A percentile compares a stretch with the other conserved stretches of the same genome.
phyloP scores from a whole-genome alignment of 2,113 vertebrate species.

The Lagopus muta region DNA sequence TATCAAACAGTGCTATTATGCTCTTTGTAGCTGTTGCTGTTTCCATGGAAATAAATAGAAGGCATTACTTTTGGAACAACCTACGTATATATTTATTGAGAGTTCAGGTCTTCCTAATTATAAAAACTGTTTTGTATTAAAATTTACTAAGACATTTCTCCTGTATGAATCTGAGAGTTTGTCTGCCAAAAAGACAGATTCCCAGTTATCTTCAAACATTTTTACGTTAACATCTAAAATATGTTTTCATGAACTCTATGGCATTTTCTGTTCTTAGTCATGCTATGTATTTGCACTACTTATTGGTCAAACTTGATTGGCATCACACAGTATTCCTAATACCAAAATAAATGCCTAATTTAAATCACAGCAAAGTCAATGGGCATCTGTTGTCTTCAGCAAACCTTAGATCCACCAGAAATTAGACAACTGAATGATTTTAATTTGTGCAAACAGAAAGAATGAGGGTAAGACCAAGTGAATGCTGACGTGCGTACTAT shows the following conservation, averaged over 20 bases:
- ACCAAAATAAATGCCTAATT: not conserved
- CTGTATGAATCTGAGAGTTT: not conserved
- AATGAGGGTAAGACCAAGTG: constrained; percentile 13
- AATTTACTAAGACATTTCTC: not conserved
- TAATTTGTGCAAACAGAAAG: not conserved
- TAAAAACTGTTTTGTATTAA: accelerated
- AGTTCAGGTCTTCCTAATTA: not conserved
- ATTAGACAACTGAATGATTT: not conserved
- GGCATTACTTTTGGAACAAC: too few relatives aligned
- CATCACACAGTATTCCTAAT: not conserved
- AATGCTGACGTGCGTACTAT: not conserved
- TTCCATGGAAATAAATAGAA: too few relatives aligned
- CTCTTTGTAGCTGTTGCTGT: too few relatives aligned
- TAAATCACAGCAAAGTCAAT: not conserved
- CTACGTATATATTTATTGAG: not conserved
- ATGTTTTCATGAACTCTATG: not conserved
- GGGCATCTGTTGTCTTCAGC: not conserved
- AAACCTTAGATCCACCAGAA: not conserved
- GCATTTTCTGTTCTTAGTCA: not conserved
- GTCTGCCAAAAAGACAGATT: not conserved
- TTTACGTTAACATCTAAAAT: not conserved
- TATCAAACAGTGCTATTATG: too few relatives aligned
- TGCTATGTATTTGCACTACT: not conserved
- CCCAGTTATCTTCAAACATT: not conserved
- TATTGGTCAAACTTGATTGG: accelerated